A percentile compares a stretch with the other conserved stretches of the same genome.
Evolutionary conservation across 23 tunicate species (phyloP).

Genomic region (Ciona savignyi): DNA sequence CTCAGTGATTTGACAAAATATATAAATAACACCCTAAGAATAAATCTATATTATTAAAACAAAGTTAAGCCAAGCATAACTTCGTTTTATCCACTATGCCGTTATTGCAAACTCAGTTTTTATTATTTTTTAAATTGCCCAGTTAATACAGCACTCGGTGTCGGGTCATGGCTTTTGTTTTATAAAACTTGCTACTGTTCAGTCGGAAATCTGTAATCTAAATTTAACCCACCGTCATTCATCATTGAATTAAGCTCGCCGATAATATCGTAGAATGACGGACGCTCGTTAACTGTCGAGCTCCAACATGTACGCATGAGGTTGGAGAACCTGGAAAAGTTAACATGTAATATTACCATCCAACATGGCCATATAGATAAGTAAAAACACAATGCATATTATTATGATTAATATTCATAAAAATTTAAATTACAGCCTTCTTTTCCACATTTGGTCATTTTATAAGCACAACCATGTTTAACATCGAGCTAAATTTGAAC

Average conservation of each 20-base stretch:
- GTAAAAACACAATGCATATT: too few relatives aligned
- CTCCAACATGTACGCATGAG: conserved; percentile 67
- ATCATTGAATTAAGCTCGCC: conserved; percentile 45
- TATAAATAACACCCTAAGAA: too few relatives aligned
- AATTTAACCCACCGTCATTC: conserved; percentile 43
- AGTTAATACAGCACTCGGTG: neutral
- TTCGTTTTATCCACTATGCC: neutral
- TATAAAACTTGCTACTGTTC: too few relatives aligned
- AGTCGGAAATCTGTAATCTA: too few relatives aligned
- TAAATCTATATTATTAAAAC: too few relatives aligned
- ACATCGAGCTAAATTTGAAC: too few relatives aligned
- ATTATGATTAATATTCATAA: too few relatives aligned
- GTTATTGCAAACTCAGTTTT: neutral
- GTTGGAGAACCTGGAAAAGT: conserved; percentile 23
- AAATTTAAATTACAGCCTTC: too few relatives aligned
- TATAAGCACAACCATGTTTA: too few relatives aligned
- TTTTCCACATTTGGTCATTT: too few relatives aligned
- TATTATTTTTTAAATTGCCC: neutral
- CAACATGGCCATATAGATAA: too few relatives aligned
- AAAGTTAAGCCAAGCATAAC: neutral
- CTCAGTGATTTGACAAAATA: neutral
- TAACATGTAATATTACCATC: too few relatives aligned
- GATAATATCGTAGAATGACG: conserved; percentile 52
- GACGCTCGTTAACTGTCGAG: conserved; percentile 34
- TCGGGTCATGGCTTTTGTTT: neutral